Conservation (phyloP, 2,797 vertebrate genomes). For the Potorous gilbertii region DNA sequence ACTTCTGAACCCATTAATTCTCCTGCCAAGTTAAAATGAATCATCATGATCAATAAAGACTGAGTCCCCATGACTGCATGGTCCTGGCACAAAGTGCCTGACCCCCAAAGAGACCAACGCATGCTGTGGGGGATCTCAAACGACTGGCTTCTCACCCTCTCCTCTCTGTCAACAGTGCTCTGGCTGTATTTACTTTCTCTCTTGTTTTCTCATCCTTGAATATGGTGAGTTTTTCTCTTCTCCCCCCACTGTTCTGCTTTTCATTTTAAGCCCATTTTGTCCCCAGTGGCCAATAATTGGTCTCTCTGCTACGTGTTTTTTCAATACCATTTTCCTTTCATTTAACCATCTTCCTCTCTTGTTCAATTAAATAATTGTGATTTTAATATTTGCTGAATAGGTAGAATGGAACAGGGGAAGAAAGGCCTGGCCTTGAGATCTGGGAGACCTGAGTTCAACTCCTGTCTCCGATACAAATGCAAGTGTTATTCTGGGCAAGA, state of each 20-base stretch:
- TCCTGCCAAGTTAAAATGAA: not conserved
- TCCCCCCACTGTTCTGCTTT: constrained; percentile 18
- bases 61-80: not conserved
- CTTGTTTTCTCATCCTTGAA: not conserved
- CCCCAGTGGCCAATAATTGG: constrained; percentile 29
- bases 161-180: not conserved
- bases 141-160: not conserved
- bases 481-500: not conserved
- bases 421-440: not conserved
- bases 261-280: constrained; percentile 45
- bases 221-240: constrained; percentile 38
- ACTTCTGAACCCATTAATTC: not conserved
- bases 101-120: not conserved
- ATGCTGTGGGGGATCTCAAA: not conserved
- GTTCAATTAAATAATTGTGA: constrained; percentile 60
- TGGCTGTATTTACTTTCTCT: not conserved
- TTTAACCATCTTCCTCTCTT: constrained; percentile 27
- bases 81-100: not conserved
- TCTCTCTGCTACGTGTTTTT: constrained; percentile 20
- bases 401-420: not conserved
- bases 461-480: not conserved
- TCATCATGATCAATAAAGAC: not conserved
- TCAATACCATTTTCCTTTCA: constrained; percentile 40
- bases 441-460: not conserved
- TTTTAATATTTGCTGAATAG: constrained; percentile 54